Percentiles rank a stretch among this genome's conserved stretches.
phyloP scores from a whole-genome alignment of 2,113 vertebrate genomes.

The Terrapene triunguis region DNA sequence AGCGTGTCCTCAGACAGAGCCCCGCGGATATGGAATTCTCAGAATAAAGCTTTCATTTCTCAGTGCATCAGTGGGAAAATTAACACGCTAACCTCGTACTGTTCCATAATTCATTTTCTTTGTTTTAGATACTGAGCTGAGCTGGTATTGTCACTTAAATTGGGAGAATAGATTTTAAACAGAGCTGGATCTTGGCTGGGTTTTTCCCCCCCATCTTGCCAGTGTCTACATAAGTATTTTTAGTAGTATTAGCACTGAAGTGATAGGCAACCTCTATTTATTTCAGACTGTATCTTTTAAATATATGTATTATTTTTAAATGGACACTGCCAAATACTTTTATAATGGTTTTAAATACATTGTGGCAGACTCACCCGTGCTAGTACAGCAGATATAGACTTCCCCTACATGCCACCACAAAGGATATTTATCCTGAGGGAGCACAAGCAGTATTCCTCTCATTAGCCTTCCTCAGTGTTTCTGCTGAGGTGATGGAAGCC shows the following conservation, averaged over 20 bases:
- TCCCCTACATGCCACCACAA: neutral
- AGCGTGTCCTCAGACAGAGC: constrained; percentile 71
- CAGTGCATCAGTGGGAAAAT: constrained; percentile 78
- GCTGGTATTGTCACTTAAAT: constrained; percentile 69
- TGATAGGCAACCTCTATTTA: neutral
- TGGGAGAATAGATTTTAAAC: constrained; percentile 71
- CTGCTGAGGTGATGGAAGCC: neutral
- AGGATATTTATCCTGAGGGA: fast-evolving
- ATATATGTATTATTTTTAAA: constrained; percentile 32
- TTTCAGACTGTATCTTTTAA: neutral
- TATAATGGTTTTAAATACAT: constrained; percentile 22
- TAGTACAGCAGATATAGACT: neutral
- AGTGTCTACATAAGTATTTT: constrained; percentile 41
- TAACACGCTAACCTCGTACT: constrained; percentile 77
- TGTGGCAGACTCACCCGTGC: neutral
- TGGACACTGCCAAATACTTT: constrained; percentile 22
- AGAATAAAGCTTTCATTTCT: constrained; percentile 80
- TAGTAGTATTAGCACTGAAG: constrained; percentile 43
- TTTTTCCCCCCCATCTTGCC: constrained; percentile 27
- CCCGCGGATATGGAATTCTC: constrained; percentile 71
- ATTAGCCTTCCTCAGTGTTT: neutral
- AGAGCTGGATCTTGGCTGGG: constrained; percentile 58
- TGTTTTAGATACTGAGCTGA: constrained; percentile 81
- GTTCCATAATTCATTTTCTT: constrained; percentile 83
- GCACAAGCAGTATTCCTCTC: neutral